Conservation (phyloP, 2,797 vertebrate genomes). For the Zenarchopterus dispar region DNA sequence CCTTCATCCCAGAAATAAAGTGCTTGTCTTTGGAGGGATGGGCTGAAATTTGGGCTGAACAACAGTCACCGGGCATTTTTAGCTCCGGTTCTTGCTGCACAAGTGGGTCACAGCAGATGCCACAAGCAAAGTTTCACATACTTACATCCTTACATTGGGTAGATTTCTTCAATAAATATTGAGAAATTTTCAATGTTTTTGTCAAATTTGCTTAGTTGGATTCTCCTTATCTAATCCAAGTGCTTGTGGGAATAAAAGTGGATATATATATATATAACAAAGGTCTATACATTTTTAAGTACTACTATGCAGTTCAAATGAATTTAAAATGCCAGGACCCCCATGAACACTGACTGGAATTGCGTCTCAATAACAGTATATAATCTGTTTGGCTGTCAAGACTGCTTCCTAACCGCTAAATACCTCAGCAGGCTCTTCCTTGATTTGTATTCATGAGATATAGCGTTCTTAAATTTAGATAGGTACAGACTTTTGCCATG, state of each 20-base stretch:
- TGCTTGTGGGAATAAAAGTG: too few relatives aligned
- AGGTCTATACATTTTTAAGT: neutral
- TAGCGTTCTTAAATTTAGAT: slow-evolving; percentile 56
- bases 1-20: too few relatives aligned
- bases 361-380: slow-evolving; percentile 3
- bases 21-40: neutral
- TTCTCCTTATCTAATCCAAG: too few relatives aligned
- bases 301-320: neutral
- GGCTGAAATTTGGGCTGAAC: slow-evolving; percentile 3
- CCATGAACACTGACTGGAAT: neutral
- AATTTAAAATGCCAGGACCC: neutral
- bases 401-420: slow-evolving; percentile 29
- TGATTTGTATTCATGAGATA: slow-evolving; percentile 43
- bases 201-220: too few relatives aligned
- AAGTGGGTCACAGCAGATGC: neutral
- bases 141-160: too few relatives aligned
- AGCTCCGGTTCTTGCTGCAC: slow-evolving; percentile 1
- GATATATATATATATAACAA: neutral
- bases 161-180: too few relatives aligned
- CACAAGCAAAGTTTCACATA: too few relatives aligned
- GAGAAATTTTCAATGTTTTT: too few relatives aligned
- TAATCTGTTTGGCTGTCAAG: slow-evolving; percentile 13
- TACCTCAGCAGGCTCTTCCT: slow-evolving; percentile 13
- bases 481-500: slow-evolving; percentile 9
- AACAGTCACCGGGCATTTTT: slow-evolving; percentile 3